Evolutionary conservation across 2,888 invertebrate species (phyloP).

Genomic region (Cryptocephalus primarius): DNA sequence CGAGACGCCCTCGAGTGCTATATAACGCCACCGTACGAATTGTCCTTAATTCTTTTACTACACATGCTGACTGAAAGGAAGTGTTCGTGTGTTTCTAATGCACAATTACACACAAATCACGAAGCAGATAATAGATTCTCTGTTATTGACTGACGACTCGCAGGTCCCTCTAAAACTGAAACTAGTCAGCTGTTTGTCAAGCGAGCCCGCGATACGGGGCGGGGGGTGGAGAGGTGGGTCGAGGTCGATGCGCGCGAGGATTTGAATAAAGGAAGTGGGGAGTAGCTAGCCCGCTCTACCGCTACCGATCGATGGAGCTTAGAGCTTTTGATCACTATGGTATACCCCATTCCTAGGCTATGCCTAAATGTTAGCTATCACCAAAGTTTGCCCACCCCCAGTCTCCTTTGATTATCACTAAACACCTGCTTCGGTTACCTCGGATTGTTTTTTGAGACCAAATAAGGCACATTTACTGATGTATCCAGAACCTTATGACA

Average conservation of each 20-base stretch:
- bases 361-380: too few relatives aligned
- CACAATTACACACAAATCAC: slow-evolving; percentile 15
- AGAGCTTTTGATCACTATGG: too few relatives aligned
- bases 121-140: slow-evolving; percentile 4
- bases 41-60: slow-evolving; percentile 20
- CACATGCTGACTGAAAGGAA: slow-evolving; percentile 20
- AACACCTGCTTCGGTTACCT: too few relatives aligned
- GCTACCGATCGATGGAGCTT: too few relatives aligned
- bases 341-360: too few relatives aligned
- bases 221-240: slow-evolving; percentile 5
- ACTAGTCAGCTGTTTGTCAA: slow-evolving; percentile 30
- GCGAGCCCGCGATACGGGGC: slow-evolving; percentile 7
- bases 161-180: slow-evolving; percentile 20
- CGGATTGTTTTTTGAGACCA: too few relatives aligned
- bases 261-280: too few relatives aligned
- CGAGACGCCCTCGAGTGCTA: slow-evolving; percentile 22
- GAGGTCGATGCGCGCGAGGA: slow-evolving; percentile 4
- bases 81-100: slow-evolving; percentile 9
- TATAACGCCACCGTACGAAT: slow-evolving; percentile 22
- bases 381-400: too few relatives aligned
- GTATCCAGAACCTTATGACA: too few relatives aligned
- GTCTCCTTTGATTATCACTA: too few relatives aligned
- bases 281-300: too few relatives aligned
- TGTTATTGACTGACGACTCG: slow-evolving; percentile 19
- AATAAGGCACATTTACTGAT: too few relatives aligned